Percentiles rank a stretch among this genome's conserved stretches.
Conservation (phyloP, 2,888 invertebrate genomes). For the Drosophila borborema region DNA sequence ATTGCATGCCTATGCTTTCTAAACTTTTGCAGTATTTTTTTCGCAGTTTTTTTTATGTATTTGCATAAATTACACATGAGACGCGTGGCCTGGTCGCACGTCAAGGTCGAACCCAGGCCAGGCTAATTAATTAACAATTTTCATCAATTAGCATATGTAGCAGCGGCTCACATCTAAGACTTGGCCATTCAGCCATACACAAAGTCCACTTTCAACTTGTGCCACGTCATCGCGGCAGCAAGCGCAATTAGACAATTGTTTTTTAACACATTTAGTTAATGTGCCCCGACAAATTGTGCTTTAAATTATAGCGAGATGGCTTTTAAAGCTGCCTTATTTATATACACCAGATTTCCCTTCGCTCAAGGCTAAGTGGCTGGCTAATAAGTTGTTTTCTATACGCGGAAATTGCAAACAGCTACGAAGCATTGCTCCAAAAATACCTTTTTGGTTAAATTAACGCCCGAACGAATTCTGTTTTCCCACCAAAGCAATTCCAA, state of each 20-base stretch:
- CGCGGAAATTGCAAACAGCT: slow-evolving; percentile 62
- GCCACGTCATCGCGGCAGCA: slow-evolving; percentile 61
- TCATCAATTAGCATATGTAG: slow-evolving; percentile 51
- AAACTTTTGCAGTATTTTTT: not conserved
- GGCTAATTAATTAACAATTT: slow-evolving; percentile 48
- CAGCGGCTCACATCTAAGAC: slow-evolving; percentile 50
- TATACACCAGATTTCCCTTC: slow-evolving; percentile 57
- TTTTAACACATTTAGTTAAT: slow-evolving; percentile 65
- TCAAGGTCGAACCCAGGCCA: slow-evolving; percentile 42
- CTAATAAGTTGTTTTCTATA: slow-evolving; percentile 63
- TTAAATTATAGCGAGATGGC: slow-evolving; percentile 60
- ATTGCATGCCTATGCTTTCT: not conserved
- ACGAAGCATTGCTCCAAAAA: slow-evolving; percentile 24
- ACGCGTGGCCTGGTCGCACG: slow-evolving; percentile 1
- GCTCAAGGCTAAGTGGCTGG: slow-evolving; percentile 55
- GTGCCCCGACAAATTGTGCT: slow-evolving; percentile 56
- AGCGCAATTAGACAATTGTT: slow-evolving; percentile 50
- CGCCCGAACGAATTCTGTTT: slow-evolving; percentile 59
- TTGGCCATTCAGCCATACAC: slow-evolving; percentile 2
- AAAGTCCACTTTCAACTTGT: slow-evolving; percentile 53
- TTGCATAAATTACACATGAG: not conserved
- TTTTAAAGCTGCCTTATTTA: not conserved
- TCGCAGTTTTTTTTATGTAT: not conserved
- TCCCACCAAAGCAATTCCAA: slow-evolving; percentile 60
- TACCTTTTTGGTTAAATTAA: slow-evolving; percentile 64